Base-by-base conservation (phyloP, 1,140 invertebrate species). In the Amyelois transitella region DNA sequence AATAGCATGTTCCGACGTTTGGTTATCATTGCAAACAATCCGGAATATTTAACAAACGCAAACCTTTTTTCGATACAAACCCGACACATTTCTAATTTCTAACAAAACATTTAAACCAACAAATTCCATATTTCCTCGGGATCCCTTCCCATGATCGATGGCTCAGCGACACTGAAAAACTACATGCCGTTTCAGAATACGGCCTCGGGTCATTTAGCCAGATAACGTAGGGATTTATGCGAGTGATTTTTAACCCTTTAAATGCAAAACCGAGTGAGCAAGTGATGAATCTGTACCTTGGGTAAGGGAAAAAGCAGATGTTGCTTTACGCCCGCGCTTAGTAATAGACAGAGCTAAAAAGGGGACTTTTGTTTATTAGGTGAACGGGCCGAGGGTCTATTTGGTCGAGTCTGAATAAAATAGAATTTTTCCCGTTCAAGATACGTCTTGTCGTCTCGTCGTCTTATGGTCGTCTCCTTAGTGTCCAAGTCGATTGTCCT, bases 131-230 rank as follows among this genome's bases (percentile, higher is more conserved):
- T 38, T 32, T 32, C 25, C 2, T 14, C 12, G 1, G 8, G 17
- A 38, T 51, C 59, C n/a, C n/a, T n/a, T n/a, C n/a, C 65, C 63
- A 65, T 68, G 63, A 61, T 58, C 12, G 32, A 38, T 38, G 32
- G 6, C n/a, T n/a, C n/a, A 19, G 45, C 14, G 10, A 44, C 51
- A 25, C 54, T 67, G 69, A 66, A 60, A 62, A 71, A 80, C 75
- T 76, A 70, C 69, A 51, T 58, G 66, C 63, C 72, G 75, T 66
- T 72, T 67, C 58, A 56, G 66, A 72, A 73, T 64, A 64, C 55
- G 51, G 62, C 74, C 71, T 43, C 24, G 70, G 76, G 78, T 81
- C 76, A 79, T 81, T 81, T 79, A 79, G 72, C 62, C 75, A 72
- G 78, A 81, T 81, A 81, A 72, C 73, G 63, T 52, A 53, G 52